These are phyloP conservation scores for Ophion ellenae DNA, from an alignment of 2,888 invertebrate genomes.

Conservation along the genomic window DNA sequence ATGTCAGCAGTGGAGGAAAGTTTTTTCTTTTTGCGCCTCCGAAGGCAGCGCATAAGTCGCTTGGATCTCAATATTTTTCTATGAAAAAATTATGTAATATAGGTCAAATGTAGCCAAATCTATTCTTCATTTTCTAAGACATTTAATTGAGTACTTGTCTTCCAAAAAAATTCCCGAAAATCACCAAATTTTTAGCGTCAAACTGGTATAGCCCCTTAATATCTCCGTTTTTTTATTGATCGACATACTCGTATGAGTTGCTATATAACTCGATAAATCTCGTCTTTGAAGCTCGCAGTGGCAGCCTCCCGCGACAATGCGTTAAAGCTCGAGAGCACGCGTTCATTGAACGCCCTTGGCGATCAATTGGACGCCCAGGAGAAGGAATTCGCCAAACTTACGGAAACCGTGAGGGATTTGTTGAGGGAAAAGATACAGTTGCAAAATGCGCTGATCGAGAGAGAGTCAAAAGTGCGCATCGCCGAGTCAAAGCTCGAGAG, in stretches of 20 bases:
- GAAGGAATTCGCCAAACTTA: conserved; percentile 73
- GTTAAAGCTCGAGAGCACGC: conserved; percentile 66
- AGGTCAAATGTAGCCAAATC: too few species aligned
- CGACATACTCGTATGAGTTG: neutral
- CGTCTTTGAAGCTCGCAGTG: conserved; percentile 38
- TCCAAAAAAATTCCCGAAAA: too few species aligned
- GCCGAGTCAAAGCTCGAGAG: conserved; percentile 70
- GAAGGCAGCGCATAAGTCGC: too few species aligned
- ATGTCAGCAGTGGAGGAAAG: too few species aligned
- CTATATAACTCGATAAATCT: neutral
- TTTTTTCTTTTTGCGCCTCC: too few species aligned
- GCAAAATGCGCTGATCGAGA: conserved; percentile 72
- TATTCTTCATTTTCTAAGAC: too few species aligned
- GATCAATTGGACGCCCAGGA: conserved; percentile 74
- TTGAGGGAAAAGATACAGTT: conserved; percentile 73
- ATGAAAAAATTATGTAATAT: too few species aligned
- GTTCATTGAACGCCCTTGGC: conserved; percentile 71
- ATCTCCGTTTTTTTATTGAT: neutral
- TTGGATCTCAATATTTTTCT: too few species aligned
- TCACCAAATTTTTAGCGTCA: too few species aligned
- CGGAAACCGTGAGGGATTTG: conserved; percentile 72
- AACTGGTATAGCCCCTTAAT: too few species aligned
- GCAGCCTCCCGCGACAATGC: conserved; percentile 36
- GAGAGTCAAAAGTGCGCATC: conserved; percentile 64
- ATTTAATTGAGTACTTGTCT: too few species aligned